Evolutionary conservation across 2,113 vertebrate genomes (phyloP).

Genomic region (Zosterops lateralis): DNA sequence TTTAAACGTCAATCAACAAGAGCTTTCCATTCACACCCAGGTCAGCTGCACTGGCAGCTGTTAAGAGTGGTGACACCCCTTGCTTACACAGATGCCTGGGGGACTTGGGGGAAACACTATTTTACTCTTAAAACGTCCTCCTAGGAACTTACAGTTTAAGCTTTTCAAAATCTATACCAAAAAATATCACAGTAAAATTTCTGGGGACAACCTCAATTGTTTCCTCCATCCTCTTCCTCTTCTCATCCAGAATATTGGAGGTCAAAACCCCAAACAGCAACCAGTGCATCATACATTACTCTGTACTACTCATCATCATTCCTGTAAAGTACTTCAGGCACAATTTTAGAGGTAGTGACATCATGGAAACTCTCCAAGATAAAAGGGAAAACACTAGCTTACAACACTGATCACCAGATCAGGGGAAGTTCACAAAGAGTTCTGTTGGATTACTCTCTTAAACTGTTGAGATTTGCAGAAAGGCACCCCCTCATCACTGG

Average conservation of each 20-base stretch:
- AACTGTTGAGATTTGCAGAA: neutral
- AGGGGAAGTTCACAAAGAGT: neutral
- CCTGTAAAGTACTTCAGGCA: neutral
- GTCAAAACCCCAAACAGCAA: neutral
- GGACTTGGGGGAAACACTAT: neutral
- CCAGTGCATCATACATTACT: neutral
- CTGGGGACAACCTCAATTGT: fast-evolving
- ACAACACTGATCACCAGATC: neutral
- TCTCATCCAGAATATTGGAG: neutral
- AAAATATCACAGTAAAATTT: neutral
- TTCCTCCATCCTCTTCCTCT: neutral
- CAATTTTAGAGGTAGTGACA: neutral
- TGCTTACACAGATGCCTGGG: neutral
- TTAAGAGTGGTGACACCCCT: neutral
- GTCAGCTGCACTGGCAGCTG: neutral
- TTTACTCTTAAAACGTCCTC: neutral
- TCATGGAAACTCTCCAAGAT: neutral
- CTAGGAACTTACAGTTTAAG: neutral
- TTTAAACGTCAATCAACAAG: neutral
- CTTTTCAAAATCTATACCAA: neutral
- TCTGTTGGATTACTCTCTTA: neutral
- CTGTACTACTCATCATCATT: fast-evolving
- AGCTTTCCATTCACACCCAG: neutral
- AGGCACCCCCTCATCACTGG: neutral
- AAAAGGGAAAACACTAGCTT: neutral